Conservation (phyloP, 1,140 invertebrate species). For the Heliothis subflexa region DNA sequence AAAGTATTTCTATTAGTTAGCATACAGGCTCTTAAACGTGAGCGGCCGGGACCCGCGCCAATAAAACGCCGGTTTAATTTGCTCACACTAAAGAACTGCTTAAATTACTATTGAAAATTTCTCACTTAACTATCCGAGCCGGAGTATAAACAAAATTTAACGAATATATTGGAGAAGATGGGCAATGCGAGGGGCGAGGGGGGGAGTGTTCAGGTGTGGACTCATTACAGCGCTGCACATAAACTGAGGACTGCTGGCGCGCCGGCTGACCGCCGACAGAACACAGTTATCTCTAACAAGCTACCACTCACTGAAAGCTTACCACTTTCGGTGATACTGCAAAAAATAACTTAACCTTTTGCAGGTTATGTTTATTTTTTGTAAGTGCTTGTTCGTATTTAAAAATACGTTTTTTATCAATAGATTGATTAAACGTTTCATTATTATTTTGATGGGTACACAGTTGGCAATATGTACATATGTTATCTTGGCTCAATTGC, state of each 20-base stretch:
- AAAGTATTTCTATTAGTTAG: too few relatives aligned
- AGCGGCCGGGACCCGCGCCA: neutral
- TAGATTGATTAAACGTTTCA: too few relatives aligned
- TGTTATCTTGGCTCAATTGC: too few relatives aligned
- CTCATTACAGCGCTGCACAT: slow-evolving; percentile 7
- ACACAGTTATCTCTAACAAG: neutral
- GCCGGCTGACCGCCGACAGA: neutral
- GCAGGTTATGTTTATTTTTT: neutral
- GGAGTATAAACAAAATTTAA: slow-evolving; percentile 8
- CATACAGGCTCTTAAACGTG: too few relatives aligned
- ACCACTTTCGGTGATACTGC: neutral
- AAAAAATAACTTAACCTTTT: neutral
- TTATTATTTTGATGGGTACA: too few relatives aligned
- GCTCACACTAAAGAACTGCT: neutral
- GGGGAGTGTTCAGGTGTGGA: neutral
- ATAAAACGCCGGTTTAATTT: slow-evolving; percentile 20
- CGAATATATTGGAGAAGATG: slow-evolving; percentile 8
- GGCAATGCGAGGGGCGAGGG: neutral
- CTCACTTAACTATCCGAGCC: slow-evolving; percentile 8
- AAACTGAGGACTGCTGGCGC: neutral
- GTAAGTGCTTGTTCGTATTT: too few relatives aligned
- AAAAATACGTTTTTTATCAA: too few relatives aligned
- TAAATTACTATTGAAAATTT: slow-evolving; percentile 35
- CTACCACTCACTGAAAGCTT: neutral
- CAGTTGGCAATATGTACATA: too few relatives aligned